Evolutionary conservation across 2,113 vertebrate species (phyloP).

Genomic region (Sarotherodon lohbergeri): DNA sequence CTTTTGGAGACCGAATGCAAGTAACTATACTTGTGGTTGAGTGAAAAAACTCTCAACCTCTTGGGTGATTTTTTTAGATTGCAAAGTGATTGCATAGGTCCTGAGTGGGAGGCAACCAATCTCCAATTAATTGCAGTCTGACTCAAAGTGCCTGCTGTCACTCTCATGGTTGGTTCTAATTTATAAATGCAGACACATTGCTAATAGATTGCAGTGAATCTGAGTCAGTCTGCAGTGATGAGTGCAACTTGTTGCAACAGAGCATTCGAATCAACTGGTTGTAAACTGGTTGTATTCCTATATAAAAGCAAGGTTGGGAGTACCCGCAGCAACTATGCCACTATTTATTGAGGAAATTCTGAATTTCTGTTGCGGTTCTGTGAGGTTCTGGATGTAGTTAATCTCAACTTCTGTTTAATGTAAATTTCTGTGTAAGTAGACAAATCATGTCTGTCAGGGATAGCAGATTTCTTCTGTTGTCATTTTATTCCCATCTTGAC

Average conservation of each 20-base stretch:
- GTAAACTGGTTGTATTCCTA: background rate
- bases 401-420: background rate
- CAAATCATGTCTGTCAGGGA: background rate
- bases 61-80: background rate
- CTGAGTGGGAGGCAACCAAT: background rate
- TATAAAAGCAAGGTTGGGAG: background rate
- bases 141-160: background rate
- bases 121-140: background rate
- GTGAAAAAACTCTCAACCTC: background rate
- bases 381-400: background rate
- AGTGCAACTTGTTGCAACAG: background rate
- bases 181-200: background rate
- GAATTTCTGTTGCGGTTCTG: background rate
- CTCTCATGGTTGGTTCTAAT: background rate
- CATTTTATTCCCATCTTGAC: background rate
- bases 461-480: background rate
- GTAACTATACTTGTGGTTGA: background rate
- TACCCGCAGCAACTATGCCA: background rate
- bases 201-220: background rate
- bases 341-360: background rate
- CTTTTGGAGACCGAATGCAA: rapidly evolving
- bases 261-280: rapidly evolving
- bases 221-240: background rate
- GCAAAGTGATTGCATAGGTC: background rate
- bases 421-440: rapidly evolving